Conservation (phyloP, 1,140 invertebrate genomes). For the Zaprionus nigranus region DNA sequence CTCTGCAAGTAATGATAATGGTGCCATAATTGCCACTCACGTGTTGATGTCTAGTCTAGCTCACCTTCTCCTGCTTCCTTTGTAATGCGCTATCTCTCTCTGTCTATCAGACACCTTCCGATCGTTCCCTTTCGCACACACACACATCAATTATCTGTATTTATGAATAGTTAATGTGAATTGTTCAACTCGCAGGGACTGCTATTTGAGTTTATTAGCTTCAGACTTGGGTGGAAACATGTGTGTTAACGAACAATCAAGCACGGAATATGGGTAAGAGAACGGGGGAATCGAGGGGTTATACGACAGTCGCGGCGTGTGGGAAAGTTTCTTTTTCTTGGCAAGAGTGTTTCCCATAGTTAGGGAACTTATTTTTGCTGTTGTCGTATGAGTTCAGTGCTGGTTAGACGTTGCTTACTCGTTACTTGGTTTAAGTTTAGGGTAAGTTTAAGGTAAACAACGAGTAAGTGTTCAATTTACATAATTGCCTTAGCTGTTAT, state of each 20-base stretch:
- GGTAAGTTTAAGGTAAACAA: background rate
- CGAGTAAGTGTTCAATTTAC: background rate
- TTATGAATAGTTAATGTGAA: constrained; percentile 37
- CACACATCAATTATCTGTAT: constrained; percentile 18
- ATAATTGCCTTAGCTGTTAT: background rate
- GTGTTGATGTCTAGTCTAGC: constrained; percentile 3
- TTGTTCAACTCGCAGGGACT: constrained; percentile 16
- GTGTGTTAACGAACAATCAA: constrained; percentile 3
- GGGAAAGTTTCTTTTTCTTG: constrained; percentile 2
- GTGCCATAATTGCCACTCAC: constrained; percentile 41
- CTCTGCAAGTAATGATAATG: constrained; percentile 27
- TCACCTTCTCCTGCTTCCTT: background rate
- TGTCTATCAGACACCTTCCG: background rate
- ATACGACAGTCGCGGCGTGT: background rate
- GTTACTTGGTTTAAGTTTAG: constrained; percentile 1
- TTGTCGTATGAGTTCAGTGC: background rate
- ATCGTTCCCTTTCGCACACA: constrained; percentile 2
- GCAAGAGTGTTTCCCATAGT: background rate
- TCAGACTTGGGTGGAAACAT: constrained; percentile 10
- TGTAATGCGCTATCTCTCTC: background rate
- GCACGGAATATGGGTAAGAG: background rate
- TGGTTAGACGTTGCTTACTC: background rate
- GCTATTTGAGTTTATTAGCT: constrained; percentile 18
- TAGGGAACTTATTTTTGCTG: background rate
- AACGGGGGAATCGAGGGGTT: background rate